Evolutionary conservation across 2,113 vertebrate species (phyloP), one percentile per base, ranked within the genome.

Genomic region (Saccopteryx leptura): DNA sequence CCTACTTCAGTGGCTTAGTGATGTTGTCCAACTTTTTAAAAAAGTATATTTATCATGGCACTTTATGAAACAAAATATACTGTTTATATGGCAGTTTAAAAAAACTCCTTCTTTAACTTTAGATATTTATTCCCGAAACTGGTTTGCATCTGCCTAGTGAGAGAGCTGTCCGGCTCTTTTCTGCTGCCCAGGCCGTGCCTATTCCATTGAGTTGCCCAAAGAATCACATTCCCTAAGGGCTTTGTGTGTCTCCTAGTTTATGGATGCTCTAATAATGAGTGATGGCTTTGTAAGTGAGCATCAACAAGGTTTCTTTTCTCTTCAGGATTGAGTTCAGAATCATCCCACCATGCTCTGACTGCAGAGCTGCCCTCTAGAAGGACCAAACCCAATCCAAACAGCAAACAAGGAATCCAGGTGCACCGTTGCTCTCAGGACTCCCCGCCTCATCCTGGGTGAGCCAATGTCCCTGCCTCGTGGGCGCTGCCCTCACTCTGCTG

Each of bases 1-100:
- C 93, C 63, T 94, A 69, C 61, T 96, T 90, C 9, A 28, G 81
- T 95, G 88, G 92, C 76, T 96, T 95, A n/a, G 68, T 52, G 79
- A 96, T 50, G 33, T 28, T 24, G 23, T 39, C 33, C 7, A 65
- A 63, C 69, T 33, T 63, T 81, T 61, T 88, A 4, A 71, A 39
- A 39, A 68, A 39, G 31, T 85, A 46, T 54, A 72, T 86, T 72
- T 92, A 61, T 92, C 10, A 17, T 74, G 31, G 9, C 68, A 85
- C 23, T 92, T 91, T 80, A 76, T 66, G 60, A 75, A 95, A 94
- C 28, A 74, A 80, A 92, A 90, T 89, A 76, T 56, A 61, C 54
- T 52, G 26, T 7, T 31, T 56, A 82, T 21, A 23, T 92, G 26
- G 80, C 39, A 48, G 61, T 82, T 81, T 24, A 78, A 52, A 84